phyloP scores from a whole-genome alignment of 1,140 invertebrate species.

The Drosophila bifasciata region DNA sequence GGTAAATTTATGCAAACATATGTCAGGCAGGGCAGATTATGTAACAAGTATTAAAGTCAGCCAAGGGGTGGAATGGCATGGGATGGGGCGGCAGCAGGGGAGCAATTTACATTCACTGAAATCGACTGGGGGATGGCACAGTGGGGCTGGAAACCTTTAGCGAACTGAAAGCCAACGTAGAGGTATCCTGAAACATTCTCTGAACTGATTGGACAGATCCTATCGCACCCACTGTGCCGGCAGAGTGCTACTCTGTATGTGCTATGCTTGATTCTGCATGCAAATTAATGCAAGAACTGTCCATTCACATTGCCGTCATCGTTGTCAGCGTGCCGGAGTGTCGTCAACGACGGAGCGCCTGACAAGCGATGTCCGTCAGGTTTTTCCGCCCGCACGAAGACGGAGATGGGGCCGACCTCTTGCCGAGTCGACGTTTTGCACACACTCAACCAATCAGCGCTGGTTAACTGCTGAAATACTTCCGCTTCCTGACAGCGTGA shows the following conservation, averaged over 20 bases:
- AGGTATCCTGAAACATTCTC: no score
- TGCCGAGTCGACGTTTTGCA: constrained; percentile 57
- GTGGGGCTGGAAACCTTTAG: constrained; percentile 17
- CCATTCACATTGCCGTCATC: constrained; percentile 70
- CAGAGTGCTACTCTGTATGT: no score
- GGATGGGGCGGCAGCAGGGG: constrained; percentile 16
- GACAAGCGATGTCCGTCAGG: constrained; percentile 46
- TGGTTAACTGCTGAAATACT: constrained; percentile 80
- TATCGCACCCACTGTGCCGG: constrained; percentile 39
- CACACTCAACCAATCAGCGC: constrained; percentile 81
- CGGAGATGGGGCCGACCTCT: constrained; percentile 9
- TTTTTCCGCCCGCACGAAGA: constrained; percentile 20
- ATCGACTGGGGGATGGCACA: constrained; percentile 26
- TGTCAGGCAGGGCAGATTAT: constrained; percentile 67
- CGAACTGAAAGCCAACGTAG: no score
- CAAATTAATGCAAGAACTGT: constrained; percentile 79
- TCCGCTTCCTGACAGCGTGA: constrained; percentile 65
- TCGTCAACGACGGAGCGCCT: constrained; percentile 31
- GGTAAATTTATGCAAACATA: constrained; percentile 79
- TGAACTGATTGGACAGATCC: background rate
- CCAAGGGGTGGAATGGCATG: background rate
- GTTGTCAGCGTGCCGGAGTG: constrained; percentile 55
- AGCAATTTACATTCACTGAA: constrained; percentile 15
- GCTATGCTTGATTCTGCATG: constrained; percentile 70
- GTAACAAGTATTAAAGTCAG: constrained; percentile 59